Conservation (phyloP, 2,797 vertebrate species). For the Sebastes dallii region DNA sequence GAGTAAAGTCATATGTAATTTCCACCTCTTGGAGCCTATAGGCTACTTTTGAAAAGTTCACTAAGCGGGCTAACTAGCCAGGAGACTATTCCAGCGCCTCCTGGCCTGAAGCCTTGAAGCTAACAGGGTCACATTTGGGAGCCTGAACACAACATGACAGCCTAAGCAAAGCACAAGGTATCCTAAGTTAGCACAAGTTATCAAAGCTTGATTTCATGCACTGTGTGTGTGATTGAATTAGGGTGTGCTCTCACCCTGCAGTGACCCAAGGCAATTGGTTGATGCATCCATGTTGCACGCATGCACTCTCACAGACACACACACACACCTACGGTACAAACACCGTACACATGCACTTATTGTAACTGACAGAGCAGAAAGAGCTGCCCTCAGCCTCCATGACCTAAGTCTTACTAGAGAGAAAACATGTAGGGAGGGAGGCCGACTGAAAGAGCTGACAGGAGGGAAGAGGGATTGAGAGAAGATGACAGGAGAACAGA, state of each 20-base stretch:
- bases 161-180: slow-evolving; percentile 58
- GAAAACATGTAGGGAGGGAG: slow-evolving; percentile 15
- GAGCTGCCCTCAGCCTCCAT: slow-evolving; percentile 52
- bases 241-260: slow-evolving; percentile 55
- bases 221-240: slow-evolving; percentile 68
- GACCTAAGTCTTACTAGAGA: slow-evolving; percentile 42
- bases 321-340: slow-evolving; percentile 26
- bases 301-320: slow-evolving; percentile 14
- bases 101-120: slow-evolving; percentile 31
- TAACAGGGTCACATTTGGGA: slow-evolving; percentile 39
- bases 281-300: slow-evolving; percentile 42
- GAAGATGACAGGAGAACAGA: slow-evolving; percentile 1
- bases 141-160: slow-evolving; percentile 36
- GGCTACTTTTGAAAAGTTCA: slow-evolving; percentile 27
- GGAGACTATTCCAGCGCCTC: background rate
- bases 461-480: slow-evolving; percentile 12
- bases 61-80: background rate
- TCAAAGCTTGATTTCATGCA: slow-evolving; percentile 64
- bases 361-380: slow-evolving; percentile 66
- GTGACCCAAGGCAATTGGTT: slow-evolving; percentile 62
- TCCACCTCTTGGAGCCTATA: background rate
- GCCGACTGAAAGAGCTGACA: slow-evolving; percentile 17
- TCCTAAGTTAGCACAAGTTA: slow-evolving; percentile 57
- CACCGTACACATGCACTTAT: slow-evolving; percentile 43
- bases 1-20: background rate